Evolutionary conservation across 1,140 invertebrate genomes (phyloP).

Genomic region (Heliconius hewitsoni): DNA sequence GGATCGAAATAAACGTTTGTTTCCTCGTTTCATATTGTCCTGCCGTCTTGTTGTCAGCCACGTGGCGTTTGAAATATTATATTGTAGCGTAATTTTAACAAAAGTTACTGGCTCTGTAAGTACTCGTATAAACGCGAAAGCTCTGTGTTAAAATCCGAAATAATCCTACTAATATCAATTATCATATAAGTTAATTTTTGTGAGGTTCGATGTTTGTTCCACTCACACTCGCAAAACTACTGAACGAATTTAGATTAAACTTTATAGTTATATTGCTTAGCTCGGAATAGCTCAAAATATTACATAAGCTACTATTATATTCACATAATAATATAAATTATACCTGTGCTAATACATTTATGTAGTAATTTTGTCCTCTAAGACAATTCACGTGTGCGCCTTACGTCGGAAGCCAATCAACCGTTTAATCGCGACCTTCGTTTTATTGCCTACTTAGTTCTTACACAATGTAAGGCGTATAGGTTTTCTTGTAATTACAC

Average conservation of each 20-base stretch:
- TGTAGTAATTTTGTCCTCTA: not conserved
- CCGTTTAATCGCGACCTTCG: constrained; percentile 11
- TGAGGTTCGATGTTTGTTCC: no score
- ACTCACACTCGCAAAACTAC: no score
- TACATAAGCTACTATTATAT: no score
- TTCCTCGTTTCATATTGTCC: not conserved
- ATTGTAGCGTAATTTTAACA: not conserved
- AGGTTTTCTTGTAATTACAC: not conserved
- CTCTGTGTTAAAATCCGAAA: no score
- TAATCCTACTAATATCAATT: no score
- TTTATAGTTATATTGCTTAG: no score
- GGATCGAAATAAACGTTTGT: not conserved
- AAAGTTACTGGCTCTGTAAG: not conserved
- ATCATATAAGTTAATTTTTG: no score
- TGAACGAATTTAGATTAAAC: no score
- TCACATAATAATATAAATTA: no score
- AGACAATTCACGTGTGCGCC: not conserved
- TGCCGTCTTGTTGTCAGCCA: not conserved
- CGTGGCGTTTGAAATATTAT: not conserved
- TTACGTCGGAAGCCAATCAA: constrained; percentile 10
- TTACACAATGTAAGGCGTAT: not conserved
- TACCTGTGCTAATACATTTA: no score
- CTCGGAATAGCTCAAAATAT: no score
- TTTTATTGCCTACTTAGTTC: constrained; percentile 12
- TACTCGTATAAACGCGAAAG: not conserved